A percentile compares a stretch with the other conserved stretches of the same genome.
Evolutionary conservation across 2,888 invertebrate species (phyloP).

Genomic region (Germaria angustata): DNA sequence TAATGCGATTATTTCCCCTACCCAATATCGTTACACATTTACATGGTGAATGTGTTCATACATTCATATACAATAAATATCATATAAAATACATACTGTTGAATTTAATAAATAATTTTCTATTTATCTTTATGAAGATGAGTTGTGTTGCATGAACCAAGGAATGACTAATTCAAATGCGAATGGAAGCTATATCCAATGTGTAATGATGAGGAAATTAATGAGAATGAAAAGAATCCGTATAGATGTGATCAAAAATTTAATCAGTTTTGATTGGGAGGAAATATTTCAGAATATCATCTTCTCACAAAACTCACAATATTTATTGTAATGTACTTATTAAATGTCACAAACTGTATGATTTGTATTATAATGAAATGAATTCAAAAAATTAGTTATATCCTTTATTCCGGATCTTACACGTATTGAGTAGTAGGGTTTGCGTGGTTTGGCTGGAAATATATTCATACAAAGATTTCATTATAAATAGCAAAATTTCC

Average conservation of each 20-base stretch:
- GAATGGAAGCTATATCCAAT: not conserved
- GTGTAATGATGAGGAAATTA: slow-evolving; percentile 17
- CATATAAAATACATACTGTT: slow-evolving; percentile 16
- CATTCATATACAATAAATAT: slow-evolving; percentile 4
- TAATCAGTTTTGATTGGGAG: slow-evolving; percentile 32
- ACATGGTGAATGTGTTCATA: no score
- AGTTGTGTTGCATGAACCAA: slow-evolving; percentile 2
- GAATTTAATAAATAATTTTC: slow-evolving; percentile 26
- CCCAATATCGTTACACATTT: no score
- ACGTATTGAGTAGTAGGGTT: not conserved
- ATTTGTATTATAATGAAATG: not conserved
- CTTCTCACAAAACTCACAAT: slow-evolving; percentile 9
- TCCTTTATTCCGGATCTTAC: not conserved
- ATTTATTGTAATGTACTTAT: slow-evolving; percentile 20
- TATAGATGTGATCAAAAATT: slow-evolving; percentile 58
- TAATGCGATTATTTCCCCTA: not conserved
- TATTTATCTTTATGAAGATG: slow-evolving; percentile 13
- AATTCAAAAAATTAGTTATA: not conserved
- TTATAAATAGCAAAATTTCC: no score
- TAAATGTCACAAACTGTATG: slow-evolving; percentile 7
- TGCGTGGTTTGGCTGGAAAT: no score
- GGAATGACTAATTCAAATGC: not conserved
- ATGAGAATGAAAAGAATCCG: slow-evolving; percentile 23
- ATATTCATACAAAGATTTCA: no score
- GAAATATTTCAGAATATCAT: slow-evolving; percentile 2